Base-by-base conservation (phyloP, 1,140 invertebrate genomes). In the Eurosta solidaginis region DNA sequence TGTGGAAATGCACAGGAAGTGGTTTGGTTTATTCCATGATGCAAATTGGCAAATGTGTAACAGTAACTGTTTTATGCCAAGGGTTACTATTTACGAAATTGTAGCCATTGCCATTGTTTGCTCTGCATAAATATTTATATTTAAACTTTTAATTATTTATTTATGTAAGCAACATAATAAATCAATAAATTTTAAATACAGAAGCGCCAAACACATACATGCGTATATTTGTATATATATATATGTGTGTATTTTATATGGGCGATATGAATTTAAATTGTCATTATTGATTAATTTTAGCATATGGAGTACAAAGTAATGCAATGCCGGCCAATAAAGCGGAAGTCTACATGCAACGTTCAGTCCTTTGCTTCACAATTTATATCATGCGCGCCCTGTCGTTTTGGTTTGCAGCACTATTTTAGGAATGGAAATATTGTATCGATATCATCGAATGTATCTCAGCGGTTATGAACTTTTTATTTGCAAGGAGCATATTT, bases 221-320 rank as follows among this genome's bases (percentile, higher is more conserved):
- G 50, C 5, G 9, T 22, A 50, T 50, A n/a, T 25, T 9, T 52
- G 49, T 10, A 27, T 29, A 25, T 7, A n/a, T 54, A 25, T 54
- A 1, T 59, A n/a, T 59, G 12, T 33, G 27, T 33, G 27, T n/a
- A n/a, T n/a, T n/a, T n/a, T n/a, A n/a, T n/a, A n/a, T n/a, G 6
- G 33, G n/a, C 17, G 59, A 68, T 68, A 68, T 68, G 29, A 68
- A 68, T 68, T 68, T 68, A 68, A 68, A 68, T 68, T 68, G 59
- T 68, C 59, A 68, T 42, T 33, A 68, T 68, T 68, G 40, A 68
- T 68, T 68, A 68, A 68, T 33, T 68, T 68, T 68, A 68, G 33
- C 59, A 68, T 42, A 68, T 68, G 59, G 33, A 68, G 33, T 33
- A 63, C 29, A 63, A 63, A 33, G 20, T 20, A 12, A 40, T 17